Base-by-base conservation (phyloP, 2,888 invertebrate genomes). In the Myathropa florea region DNA sequence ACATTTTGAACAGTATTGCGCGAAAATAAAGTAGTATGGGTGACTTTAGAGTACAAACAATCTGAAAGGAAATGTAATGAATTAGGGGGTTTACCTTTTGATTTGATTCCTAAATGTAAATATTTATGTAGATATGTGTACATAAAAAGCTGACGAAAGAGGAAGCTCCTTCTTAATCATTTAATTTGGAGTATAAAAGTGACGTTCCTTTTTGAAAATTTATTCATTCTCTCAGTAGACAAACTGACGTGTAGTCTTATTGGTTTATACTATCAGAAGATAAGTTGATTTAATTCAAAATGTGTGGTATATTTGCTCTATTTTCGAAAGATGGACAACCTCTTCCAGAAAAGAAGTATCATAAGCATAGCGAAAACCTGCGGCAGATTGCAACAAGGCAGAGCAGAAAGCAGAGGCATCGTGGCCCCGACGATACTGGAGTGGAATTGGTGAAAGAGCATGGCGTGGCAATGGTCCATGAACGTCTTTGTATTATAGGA, bases 291-390 rank as follows among this genome's bases (percentile, higher is more conserved):
- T 18, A 18, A 4, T 21, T 57, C 23, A 57, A 57, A 12, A 93
- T 93, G 93, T 93, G 93, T 77, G 93, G 92, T 26, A 93, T 93
- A 82, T 92, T 93, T 89, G 92, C 92, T 24, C 91, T 92, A 88
- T 92, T 93, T 81, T 92, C 92, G 4, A 90, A 90, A 36, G 88
- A 90, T 82, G 91, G 91, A 6, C 33, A 88, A n/a, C 88, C 91
- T 1, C 90, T 92, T 53, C 81, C 79, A 9, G 70, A 89, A 0
- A 90, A 89, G 57, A 83, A 83, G 36, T 90, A 90, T 46, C 86
- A 90, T 10, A 90, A 89, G 24, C 83, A 90, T 28, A 70, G 88
- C 23, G 91, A 91, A 68, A 90, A 83, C 24, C 84, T 92, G 59
- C 89, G 92, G 1, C 92, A 92, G 88, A 89, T 92, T 83, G 92